A percentile compares a stretch with the other conserved stretches of the same genome.
phyloP scores from a whole-genome alignment of 1,140 invertebrate species.

The Bathynomus jamesi region DNA sequence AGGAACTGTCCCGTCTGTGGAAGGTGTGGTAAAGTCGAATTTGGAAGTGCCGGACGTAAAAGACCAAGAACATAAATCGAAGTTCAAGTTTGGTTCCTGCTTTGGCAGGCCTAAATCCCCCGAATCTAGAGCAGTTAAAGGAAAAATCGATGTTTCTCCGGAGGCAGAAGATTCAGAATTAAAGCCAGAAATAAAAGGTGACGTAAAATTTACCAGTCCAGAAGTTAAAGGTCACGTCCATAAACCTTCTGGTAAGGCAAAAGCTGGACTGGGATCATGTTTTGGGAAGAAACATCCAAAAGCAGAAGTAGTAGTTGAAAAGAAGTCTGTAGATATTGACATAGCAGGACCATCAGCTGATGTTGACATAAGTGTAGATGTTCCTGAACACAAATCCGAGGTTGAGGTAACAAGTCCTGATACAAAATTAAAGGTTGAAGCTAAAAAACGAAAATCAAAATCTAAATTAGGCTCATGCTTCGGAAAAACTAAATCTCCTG shows the following conservation, averaged over 20 bases:
- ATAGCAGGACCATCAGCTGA: not conserved
- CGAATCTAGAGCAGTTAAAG: conserved; percentile 4
- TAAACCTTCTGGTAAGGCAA: conserved; percentile 4
- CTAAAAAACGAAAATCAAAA: conserved; percentile 4
- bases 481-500: conserved; percentile 13
- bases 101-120: conserved; percentile 23
- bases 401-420: conserved; percentile 10
- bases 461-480: conserved; percentile 18
- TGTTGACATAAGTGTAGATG: conserved; percentile 4
- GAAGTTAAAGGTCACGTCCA: conserved; percentile 7
- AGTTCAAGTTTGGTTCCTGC: conserved; percentile 21
- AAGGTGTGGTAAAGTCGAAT: conserved; percentile 10
- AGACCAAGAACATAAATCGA: conserved; percentile 5
- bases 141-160: conserved; percentile 8
- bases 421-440: conserved; percentile 7
- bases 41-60: conserved; percentile 6
- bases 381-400: not conserved
- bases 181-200: conserved; percentile 1
- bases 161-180: conserved; percentile 12
- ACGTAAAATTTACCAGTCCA: not conserved
- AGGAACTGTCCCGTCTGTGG: conserved; percentile 7
- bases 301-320: too few relatives aligned
- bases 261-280: conserved; percentile 23
- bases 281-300: conserved; percentile 10
- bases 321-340: conserved; percentile 16